These are phyloP conservation scores for Meandrina meandrites DNA, from an alignment of 92 coral and sea anemone species.

Conservation along the genomic window DNA sequence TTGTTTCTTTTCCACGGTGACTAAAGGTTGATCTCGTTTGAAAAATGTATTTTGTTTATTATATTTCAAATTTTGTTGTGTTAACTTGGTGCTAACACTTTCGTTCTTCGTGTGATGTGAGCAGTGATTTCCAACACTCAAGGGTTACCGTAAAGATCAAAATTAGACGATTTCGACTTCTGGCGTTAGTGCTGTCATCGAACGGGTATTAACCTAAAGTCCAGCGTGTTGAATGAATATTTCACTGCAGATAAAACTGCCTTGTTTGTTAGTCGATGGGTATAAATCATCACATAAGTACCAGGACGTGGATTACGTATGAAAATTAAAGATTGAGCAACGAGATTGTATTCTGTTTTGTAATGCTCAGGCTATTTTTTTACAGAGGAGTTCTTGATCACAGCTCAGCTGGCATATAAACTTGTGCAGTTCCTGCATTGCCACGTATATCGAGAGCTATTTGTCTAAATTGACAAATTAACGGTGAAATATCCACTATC, in stretches of 20 bases:
- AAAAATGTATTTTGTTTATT: no score
- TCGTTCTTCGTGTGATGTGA: no score
- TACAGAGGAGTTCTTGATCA: background rate
- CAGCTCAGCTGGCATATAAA: background rate
- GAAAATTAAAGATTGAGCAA: background rate
- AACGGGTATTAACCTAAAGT: background rate
- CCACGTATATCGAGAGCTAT: background rate
- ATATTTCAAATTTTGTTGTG: no score
- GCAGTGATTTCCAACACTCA: background rate
- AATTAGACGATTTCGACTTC: background rate
- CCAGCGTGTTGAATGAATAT: background rate
- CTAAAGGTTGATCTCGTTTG: no score
- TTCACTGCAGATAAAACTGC: background rate
- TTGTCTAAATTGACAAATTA: no score
- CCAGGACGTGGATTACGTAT: background rate
- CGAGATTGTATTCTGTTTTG: background rate
- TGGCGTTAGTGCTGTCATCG: background rate
- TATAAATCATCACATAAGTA: background rate
- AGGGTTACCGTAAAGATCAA: no score
- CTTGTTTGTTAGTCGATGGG: background rate
- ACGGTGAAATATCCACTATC: no score
- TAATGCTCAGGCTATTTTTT: no score
- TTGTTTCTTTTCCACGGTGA: background rate
- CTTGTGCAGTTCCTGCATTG: background rate
- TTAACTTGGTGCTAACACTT: no score